phyloP scores from a whole-genome alignment of 2,797 vertebrate genomes.

The Sebastes ruberrimus region DNA sequence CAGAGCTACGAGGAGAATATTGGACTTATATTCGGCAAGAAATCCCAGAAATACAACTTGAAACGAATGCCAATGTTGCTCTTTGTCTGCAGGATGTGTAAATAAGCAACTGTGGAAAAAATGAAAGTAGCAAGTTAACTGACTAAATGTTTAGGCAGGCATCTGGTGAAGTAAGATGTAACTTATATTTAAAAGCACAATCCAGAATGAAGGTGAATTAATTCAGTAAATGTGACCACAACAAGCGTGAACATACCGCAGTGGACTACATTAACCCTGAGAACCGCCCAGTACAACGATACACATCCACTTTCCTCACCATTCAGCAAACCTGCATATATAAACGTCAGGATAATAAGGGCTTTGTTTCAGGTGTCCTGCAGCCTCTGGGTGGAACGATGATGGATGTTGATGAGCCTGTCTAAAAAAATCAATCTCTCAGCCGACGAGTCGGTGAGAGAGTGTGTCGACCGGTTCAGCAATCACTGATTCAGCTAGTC shows the following conservation, averaged over 20 bases:
- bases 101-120: not conserved
- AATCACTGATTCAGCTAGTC: constrained; percentile 45
- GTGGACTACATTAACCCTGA: not conserved
- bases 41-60: not conserved
- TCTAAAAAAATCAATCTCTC: constrained; percentile 18
- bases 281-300: not conserved
- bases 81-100: not conserved
- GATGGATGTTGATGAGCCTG: constrained; percentile 32
- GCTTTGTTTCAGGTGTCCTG: not conserved
- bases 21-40: not conserved
- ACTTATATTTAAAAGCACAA: not conserved
- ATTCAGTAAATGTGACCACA: not conserved
- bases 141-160: not conserved
- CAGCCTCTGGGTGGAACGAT: constrained; percentile 9
- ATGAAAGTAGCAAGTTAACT: not conserved
- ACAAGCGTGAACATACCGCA: not conserved
- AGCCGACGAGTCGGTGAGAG: not conserved
- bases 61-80: not conserved
- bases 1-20: not conserved
- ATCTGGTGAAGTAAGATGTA: not conserved
- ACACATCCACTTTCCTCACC: not conserved
- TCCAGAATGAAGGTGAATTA: not conserved
- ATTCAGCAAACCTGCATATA: not conserved
- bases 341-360: not conserved
- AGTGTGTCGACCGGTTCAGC: not conserved